These are phyloP conservation scores for Apamea crenata DNA, from an alignment of 2,888 invertebrate species.

Conservation along the genomic window DNA sequence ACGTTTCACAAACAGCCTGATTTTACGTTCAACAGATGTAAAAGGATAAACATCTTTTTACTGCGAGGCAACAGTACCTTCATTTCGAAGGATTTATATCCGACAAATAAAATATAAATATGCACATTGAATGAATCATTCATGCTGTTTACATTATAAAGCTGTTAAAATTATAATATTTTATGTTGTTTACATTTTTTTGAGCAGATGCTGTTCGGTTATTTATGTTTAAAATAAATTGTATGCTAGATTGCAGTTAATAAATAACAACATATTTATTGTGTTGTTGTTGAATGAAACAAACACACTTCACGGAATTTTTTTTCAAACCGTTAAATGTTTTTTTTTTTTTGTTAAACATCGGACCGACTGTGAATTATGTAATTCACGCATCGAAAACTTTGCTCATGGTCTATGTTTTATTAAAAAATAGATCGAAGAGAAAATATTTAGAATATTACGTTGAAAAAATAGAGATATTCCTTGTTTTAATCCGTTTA, in stretches of 20 bases:
- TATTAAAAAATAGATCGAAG: not conserved
- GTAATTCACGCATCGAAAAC: not conserved
- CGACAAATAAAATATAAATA: conserved; percentile 39
- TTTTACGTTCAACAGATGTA: conserved; percentile 42
- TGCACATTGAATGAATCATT: conserved; percentile 36
- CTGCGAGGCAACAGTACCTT: conserved; percentile 28
- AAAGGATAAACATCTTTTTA: conserved; percentile 45
- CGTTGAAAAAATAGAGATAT: not conserved
- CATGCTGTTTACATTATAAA: conserved; percentile 24
- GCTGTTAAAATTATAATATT: conserved; percentile 31
- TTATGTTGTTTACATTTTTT: conserved; percentile 30
- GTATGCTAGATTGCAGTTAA: not conserved
- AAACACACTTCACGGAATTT: not conserved
- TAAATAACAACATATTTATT: conserved; percentile 10
- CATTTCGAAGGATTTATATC: conserved; percentile 33
- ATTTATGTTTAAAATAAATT: conserved; percentile 23
- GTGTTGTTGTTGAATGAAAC: not conserved
- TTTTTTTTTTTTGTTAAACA: not conserved
- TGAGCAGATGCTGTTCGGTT: conserved; percentile 13
- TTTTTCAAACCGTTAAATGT: not conserved
- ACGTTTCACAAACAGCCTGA: conserved; percentile 9
- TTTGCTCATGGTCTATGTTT: not conserved
- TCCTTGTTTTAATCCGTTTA: not conserved
- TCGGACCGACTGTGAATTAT: not conserved
- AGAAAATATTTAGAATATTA: not conserved